Evolutionary conservation across 2,888 invertebrate species (phyloP), one percentile per base, ranked within the genome.

Genomic region (Troilus luridus): DNA sequence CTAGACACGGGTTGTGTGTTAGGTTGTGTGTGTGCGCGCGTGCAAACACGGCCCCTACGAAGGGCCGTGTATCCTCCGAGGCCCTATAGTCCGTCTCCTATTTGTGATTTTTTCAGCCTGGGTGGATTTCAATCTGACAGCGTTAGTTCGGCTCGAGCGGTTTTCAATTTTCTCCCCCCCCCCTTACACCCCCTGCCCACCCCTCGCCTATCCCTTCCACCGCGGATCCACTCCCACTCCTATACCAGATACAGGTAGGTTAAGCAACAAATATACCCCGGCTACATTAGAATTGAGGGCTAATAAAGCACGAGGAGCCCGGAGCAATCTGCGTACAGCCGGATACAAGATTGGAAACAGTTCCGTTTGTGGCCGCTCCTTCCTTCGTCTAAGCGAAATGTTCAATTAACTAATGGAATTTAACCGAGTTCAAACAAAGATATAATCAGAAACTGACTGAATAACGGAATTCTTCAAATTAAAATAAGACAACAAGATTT

Each of bases 81-180:
- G 27, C 67, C 41, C n/a, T 89, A 41, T 64, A 54, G 62, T 89
- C 60, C 64, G 24, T 62, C 62, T 89, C 54, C 54, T 89, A 89
- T 89, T 89, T 89, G 90, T 81, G 90, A 90, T 81, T 90, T 90
- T 90, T 90, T 81, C 90, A 56, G 81, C 77, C 59, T 81, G 81
- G 81, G 81, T 59, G 54, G 59, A 90, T 81, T 90, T 60, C 90
- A 90, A 81, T 90, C 90, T 90, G 77, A 90, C 81, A 90, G 90
- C 88, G 67, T 91, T 91, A 67, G 27, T 72, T 67, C n/a, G 64
- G 67, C 64, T 88, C 27, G 88, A 62, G 56, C 67, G 56, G 27
- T 88, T 62, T 91, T 67, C 88, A 88, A 88, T 91, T 72, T 77
- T 88, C 88, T 60, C 72, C n/a, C 91, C 41, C 59, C 54, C 60